Conservation (phyloP, 2,888 invertebrate species). For the Kuschelorhynchus macadamiae region DNA sequence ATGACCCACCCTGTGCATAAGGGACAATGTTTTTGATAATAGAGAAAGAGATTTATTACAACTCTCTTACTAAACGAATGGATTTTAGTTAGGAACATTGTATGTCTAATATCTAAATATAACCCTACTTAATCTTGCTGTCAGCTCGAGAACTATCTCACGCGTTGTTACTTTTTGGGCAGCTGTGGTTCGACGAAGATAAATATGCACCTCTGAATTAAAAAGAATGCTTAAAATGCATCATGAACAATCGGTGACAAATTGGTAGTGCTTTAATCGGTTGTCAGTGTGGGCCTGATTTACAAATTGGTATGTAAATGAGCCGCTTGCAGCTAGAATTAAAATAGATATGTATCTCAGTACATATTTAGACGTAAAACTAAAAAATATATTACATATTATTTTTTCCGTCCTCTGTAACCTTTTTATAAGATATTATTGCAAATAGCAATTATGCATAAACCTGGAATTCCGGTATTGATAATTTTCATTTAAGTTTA, state of each 20-base stretch:
- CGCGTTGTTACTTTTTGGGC: constrained; percentile 41
- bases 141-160: constrained; percentile 41
- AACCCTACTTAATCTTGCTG: constrained; percentile 44
- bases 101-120: constrained; percentile 48
- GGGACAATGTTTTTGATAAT: not conserved
- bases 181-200: constrained; percentile 39
- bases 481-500: no score
- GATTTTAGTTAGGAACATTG: constrained; percentile 35
- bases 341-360: constrained; percentile 3
- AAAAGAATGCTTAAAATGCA: constrained; percentile 30
- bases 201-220: constrained; percentile 25
- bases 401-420: no score
- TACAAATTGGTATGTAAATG: constrained; percentile 18
- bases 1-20: no score
- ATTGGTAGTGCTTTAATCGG: constrained; percentile 22
- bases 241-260: constrained; percentile 31
- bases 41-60: constrained; percentile 31
- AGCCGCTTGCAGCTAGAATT: no score
- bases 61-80: constrained; percentile 31
- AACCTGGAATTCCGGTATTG: no score
- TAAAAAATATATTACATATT: no score
- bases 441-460: no score
- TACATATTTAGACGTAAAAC: no score
- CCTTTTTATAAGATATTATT: no score
- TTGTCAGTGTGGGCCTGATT: constrained; percentile 15